Evolutionary conservation across 2,888 invertebrate genomes (phyloP), one percentile per base, ranked within the genome.

Genomic region (Aphodius sticticus): DNA sequence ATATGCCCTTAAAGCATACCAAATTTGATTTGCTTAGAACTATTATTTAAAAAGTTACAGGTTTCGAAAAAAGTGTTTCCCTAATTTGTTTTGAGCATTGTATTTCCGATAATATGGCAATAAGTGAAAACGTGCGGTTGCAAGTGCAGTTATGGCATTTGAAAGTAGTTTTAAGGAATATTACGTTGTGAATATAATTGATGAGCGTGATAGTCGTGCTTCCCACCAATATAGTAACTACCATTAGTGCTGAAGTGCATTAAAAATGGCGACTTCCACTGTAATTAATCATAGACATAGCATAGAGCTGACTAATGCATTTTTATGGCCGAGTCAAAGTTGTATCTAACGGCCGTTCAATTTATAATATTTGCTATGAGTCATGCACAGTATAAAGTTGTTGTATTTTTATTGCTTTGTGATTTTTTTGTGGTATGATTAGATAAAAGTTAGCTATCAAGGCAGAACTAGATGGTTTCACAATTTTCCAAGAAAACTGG

Each of bases 141-240:
- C 3, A 26, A 3, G 26, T 26, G 26, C 26, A 26, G 26, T 26
- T 26, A 26, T 26, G 53, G 53, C 7, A 53, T 53, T 53, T 53
- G 53, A 53, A 53, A 53, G 53, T 53, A 53, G 12, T 5, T 12
- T 53, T 53, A 12, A 9, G 53, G 2, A 53, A 53, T 53, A 12
- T 53, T 53, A 53, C 53, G 53, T 9, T 12, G 53, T 1, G 53
- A 53, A 53, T 53, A 53, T 53, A 53, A 53, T 53, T 53, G 53
- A 53, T 53, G 53, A 53, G 12, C 53, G 53, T 53, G 53, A 53
- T 9, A 0, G 12, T 53, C 53, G 53, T 53, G 53, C 53, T 76
- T 78, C 78, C n/a, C 78, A 76, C 76, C 78, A 76, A 38, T 78
- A 70, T 70, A 76, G 76, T 78, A 78, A 75, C 78, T 70, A 76